Evolutionary conservation across 1,140 invertebrate genomes (phyloP).

Genomic region (Forficula auricularia): DNA sequence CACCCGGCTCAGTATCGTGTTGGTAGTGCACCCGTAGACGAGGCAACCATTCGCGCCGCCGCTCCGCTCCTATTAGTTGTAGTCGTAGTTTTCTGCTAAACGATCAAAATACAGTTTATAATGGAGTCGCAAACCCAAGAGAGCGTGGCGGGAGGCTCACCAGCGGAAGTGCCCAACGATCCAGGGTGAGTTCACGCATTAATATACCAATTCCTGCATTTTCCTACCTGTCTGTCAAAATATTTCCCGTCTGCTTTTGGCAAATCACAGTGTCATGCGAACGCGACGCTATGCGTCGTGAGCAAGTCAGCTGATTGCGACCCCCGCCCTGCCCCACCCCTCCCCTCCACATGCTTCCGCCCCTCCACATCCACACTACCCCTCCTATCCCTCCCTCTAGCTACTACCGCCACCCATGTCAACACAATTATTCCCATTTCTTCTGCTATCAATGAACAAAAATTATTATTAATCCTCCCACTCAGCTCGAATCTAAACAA

Average conservation of each 20-base stretch:
- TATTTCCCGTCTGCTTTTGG: constrained; percentile 15
- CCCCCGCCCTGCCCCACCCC: not conserved
- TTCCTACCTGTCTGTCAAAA: not conserved
- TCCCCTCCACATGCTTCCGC: not conserved
- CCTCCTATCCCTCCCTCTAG: not conserved
- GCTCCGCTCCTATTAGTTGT: constrained; percentile 11
- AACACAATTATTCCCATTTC: not conserved
- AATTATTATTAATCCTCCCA: too few relatives aligned
- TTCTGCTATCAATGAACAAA: too few relatives aligned
- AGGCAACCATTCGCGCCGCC: constrained; percentile 32
- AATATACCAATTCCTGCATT: not conserved
- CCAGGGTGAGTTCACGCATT: constrained; percentile 49
- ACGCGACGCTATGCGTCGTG: not conserved
- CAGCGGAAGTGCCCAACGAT: constrained; percentile 73
- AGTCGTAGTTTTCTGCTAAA: not conserved
- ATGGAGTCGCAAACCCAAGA: constrained; percentile 59
- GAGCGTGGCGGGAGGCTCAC: constrained; percentile 50
- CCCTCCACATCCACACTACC: constrained; percentile 1
- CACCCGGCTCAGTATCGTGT: constrained; percentile 42
- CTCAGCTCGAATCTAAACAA: too few relatives aligned
- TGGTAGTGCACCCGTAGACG: constrained; percentile 40
- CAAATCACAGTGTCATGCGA: constrained; percentile 13
- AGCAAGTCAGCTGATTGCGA: not conserved
- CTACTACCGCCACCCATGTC: not conserved
- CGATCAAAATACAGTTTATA: constrained; percentile 16